Percentiles rank a stretch among this genome's conserved stretches.
Evolutionary conservation across 2,113 vertebrate species (phyloP).

Genomic region (Sceloporus undulatus): DNA sequence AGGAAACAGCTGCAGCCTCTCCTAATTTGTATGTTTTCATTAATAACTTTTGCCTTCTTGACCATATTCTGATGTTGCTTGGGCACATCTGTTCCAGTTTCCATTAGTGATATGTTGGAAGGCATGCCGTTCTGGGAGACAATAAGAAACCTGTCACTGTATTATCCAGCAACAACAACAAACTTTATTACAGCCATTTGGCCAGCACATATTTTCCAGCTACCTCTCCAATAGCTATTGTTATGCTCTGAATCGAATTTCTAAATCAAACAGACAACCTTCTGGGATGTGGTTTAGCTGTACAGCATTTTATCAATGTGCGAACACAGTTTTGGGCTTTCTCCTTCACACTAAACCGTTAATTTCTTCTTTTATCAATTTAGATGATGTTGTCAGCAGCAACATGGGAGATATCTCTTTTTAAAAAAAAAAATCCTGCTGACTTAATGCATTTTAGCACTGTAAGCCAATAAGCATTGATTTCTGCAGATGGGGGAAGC

Average conservation of each 20-base stretch:
- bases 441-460: not conserved
- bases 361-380: not conserved
- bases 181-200: too few relatives aligned
- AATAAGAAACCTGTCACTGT: not conserved
- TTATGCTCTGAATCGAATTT: not conserved
- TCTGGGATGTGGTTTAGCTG: fast-evolving
- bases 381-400: not conserved
- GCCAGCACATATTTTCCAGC: not conserved
- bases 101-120: too few relatives aligned
- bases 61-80: too few relatives aligned
- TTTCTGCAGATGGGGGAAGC: not conserved
- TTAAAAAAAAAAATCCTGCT: not conserved
- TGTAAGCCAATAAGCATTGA: not conserved
- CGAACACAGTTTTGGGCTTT: not conserved
- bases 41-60: too few relatives aligned
- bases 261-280: not conserved
- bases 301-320: not conserved
- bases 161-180: not conserved
- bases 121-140: not conserved
- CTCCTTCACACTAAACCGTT: not conserved
- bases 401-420: not conserved
- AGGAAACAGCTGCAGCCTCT: too few relatives aligned
- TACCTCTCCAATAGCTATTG: not conserved
- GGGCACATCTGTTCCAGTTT: too few relatives aligned
- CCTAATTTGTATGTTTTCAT: too few relatives aligned